Base-by-base conservation (phyloP, 2,113 vertebrate species). In the Crotophaga sulcirostris region DNA sequence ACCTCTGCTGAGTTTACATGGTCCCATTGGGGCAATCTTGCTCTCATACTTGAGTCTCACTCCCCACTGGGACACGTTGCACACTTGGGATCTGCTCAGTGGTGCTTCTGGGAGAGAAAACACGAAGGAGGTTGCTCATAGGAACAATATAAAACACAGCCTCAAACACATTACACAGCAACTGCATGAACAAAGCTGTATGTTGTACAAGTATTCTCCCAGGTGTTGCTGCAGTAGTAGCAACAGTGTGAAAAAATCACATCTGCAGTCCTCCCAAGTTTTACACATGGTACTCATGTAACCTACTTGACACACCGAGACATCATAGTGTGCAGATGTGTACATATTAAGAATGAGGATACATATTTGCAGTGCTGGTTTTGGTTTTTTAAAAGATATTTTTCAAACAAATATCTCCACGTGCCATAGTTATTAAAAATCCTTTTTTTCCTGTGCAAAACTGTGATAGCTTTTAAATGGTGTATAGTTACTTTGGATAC, bases 271-370 rank as follows among this genome's bases (percentile, higher is more conserved):
- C 33, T 59, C 64, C 4, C 0, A 17, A 45, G 47, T 51, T 34
- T 38, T n/a, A 56, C 45, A 16, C 8, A 0, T 0, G 0, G 9
- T 60, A 34, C 49, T 69, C 62, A 7, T 6, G 12, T 12, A 36
- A 55, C 28, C 20, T 18, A 8, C 56, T 66, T 34, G 26, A 51
- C 13, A 33, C 8, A 3, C 2, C 24, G 42, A 67, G 15, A 29
- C 40, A 31, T 21, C 9, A 5, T 29, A n/a, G 34, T 19, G 38
- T 11, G 11, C 17, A 31, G 49, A 42, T 23, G 31, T 14, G n/a
- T 33, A 19, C 26, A 3, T 36, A 26, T 51, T 59, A 36, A 33
- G 40, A 56, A 64, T 29, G n/a, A 79, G 38, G 20, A 18, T 20
- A 74, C 6, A 1, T 51, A 33, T 36, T 70, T 38, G n/a, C 33